Base-by-base conservation (phyloP, 2,797 vertebrate species). In the Kryptopterus vitreolus region DNA sequence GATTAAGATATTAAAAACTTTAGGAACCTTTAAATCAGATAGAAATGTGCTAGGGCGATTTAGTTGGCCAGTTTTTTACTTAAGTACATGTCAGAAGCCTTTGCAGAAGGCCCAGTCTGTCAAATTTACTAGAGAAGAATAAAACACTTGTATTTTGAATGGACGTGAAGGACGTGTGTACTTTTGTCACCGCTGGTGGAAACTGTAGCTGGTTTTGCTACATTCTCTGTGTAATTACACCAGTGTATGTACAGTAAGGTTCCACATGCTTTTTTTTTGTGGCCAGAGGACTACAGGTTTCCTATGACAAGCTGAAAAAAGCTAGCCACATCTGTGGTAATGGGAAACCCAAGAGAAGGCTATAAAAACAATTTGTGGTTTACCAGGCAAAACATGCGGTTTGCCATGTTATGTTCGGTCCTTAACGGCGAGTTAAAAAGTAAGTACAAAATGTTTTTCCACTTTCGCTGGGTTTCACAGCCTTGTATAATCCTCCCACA, bases 321-420 rank as follows among this genome's bases (percentile, higher is more conserved):
- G 70, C 73, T 68, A 29, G 31, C 86, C 79, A 87, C 82, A 84
- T 73, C 70, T 77, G 74, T 81, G 71, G 69, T 38, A 53, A 53
- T 43, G 74, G 74, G 24, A 74, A 83, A 72, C 77, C 77, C 38
- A 33, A 29, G 66, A 73, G 66, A 84, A 84, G 75, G 62, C 76
- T 85, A 73, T 82, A 78, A 73, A 85, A 81, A 71, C 53, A 70
- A 81, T 73, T 79, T 84, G 81, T 71, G 83, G 82, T 76, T 85
- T 86, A 72, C 76, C 26, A 26, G 73, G 58, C 33, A 75, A 79
- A 74, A 16, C 50, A 78, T 77, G 74, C 63, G 80, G 71, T 79
- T 81, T 74, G 12, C 3, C 46, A 13, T 83, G 68, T 74, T 81
- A 68, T 77, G 24, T 68, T 77, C 48, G 72, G 9, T 53, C 69